Percentiles rank a stretch among this genome's conserved stretches.
These are phyloP conservation scores for Micrasema minimum DNA, from an alignment of 1,140 invertebrate species.

Conservation along the genomic window DNA sequence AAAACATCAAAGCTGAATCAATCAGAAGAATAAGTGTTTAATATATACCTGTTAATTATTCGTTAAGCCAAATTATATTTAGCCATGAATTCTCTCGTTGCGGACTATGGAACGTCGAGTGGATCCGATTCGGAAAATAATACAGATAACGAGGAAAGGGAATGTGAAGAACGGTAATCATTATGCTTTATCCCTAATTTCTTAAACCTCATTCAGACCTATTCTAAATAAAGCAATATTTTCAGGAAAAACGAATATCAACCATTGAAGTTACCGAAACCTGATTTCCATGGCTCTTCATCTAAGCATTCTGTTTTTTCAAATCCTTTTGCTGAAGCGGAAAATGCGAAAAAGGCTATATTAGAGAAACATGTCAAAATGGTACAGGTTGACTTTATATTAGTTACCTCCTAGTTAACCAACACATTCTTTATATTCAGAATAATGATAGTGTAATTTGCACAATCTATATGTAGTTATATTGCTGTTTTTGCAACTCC, in stretches of 20 bases:
- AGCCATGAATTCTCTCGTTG: conserved; percentile 60
- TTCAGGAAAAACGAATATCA: conserved; percentile 33
- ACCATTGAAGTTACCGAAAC: conserved; percentile 62
- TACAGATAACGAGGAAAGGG: conserved; percentile 28
- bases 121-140: conserved; percentile 46
- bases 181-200: no score
- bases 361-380: conserved; percentile 95
- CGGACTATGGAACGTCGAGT: conserved; percentile 61
- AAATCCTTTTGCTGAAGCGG: conserved; percentile 91
- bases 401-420: conserved; percentile 4
- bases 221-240: no score
- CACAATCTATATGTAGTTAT: no score
- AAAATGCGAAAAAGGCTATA: conserved; percentile 85
- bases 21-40: no score
- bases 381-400: conserved; percentile 66
- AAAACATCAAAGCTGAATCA: no score
- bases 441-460: no score
- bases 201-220: no score
- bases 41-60: no score
- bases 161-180: no score
- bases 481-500: no score
- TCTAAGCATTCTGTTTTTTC: conserved; percentile 76
- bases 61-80: no score
- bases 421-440: no score
- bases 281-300: conserved; percentile 58